A percentile compares a stretch with the other conserved stretches of the same genome.
Conservation (phyloP, 2,888 invertebrate species). For the Zaprionus obscuricornis region DNA sequence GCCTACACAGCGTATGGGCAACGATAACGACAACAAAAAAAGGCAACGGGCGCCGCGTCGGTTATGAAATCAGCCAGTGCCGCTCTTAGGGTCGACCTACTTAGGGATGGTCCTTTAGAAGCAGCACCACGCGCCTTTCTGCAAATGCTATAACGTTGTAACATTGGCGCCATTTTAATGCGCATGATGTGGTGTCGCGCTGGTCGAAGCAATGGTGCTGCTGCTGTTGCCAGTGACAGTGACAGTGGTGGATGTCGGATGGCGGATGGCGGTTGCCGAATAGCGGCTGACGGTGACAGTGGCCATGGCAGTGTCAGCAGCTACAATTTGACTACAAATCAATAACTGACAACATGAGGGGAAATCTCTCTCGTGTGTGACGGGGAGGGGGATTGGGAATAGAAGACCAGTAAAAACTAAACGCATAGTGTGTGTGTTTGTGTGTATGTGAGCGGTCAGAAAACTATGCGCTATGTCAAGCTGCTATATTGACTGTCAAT, state of each 20-base stretch:
- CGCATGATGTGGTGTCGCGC: slow-evolving; percentile 32
- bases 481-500: slow-evolving; percentile 59
- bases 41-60: too few species aligned
- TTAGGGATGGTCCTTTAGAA: slow-evolving; percentile 25
- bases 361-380: too few species aligned
- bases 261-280: slow-evolving; percentile 15
- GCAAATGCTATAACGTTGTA: slow-evolving; percentile 42
- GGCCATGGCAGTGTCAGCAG: slow-evolving; percentile 28
- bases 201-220: slow-evolving; percentile 8
- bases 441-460: slow-evolving; percentile 41
- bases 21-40: too few species aligned
- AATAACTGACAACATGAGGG: slow-evolving; percentile 42
- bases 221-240: slow-evolving; percentile 1
- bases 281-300: slow-evolving; percentile 1
- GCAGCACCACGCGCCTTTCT: not conserved
- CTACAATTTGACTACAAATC: slow-evolving; percentile 77
- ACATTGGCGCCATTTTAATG: slow-evolving; percentile 72
- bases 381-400: not conserved
- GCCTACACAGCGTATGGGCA: slow-evolving; percentile 53
- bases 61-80: slow-evolving; percentile 55
- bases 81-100: slow-evolving; percentile 49
- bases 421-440: not conserved
- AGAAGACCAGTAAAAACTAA: not conserved
- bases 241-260: slow-evolving; percentile 44
- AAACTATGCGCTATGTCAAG: slow-evolving; percentile 50